phyloP scores from a whole-genome alignment of 2,888 invertebrate genomes.

The Euspilapteryx auroguttella region DNA sequence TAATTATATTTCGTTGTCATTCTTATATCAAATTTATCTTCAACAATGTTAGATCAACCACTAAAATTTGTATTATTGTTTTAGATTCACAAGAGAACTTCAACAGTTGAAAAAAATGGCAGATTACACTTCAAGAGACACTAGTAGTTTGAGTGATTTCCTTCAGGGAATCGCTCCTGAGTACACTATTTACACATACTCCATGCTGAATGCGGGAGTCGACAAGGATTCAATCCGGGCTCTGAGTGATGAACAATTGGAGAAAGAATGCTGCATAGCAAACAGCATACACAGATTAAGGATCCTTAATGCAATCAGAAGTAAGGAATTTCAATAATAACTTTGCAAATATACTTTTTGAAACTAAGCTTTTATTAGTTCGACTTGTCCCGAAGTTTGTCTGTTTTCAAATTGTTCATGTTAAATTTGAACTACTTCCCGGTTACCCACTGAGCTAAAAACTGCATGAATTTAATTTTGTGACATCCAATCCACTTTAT shows the following conservation, averaged over 20 bases:
- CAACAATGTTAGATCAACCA: background rate
- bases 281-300: constrained; percentile 94
- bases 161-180: constrained; percentile 83
- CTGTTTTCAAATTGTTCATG: too few species aligned
- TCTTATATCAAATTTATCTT: background rate
- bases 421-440: too few species aligned
- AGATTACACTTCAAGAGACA: constrained; percentile 93
- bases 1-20: background rate
- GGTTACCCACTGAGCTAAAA: too few species aligned
- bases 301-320: constrained; percentile 86
- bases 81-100: constrained; percentile 87
- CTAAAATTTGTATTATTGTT: constrained; percentile 11
- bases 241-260: constrained; percentile 88
- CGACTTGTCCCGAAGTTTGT: too few species aligned
- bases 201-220: constrained; percentile 93
- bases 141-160: constrained; percentile 86
- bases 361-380: too few species aligned
- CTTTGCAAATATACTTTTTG: too few species aligned
- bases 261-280: constrained; percentile 85
- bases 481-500: too few species aligned
- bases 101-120: constrained; percentile 93
- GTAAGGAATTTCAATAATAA: constrained; percentile 24
- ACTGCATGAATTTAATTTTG: too few species aligned
- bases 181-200: constrained; percentile 95
- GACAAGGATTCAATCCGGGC: constrained; percentile 86